Evolutionary conservation across 2,888 invertebrate genomes (phyloP).

Genomic region (Troides aeacus): DNA sequence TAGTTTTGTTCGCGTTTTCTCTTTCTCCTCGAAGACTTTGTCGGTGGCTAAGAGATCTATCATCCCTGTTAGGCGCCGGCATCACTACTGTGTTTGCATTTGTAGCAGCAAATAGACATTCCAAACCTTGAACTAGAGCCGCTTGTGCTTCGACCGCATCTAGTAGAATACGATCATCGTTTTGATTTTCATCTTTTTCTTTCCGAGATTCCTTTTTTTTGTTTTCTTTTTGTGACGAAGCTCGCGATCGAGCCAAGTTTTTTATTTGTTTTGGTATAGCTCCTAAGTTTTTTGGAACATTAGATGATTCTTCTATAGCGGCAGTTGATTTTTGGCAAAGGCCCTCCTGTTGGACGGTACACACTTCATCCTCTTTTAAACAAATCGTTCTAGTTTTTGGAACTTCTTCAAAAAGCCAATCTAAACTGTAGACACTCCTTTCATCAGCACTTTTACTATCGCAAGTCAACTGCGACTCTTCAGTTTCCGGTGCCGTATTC

Average conservation of each 20-base stretch:
- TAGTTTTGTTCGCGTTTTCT: slow-evolving; percentile 66
- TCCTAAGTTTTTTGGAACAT: slow-evolving; percentile 83
- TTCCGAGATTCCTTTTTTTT: slow-evolving; percentile 74
- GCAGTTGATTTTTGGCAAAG: slow-evolving; percentile 57
- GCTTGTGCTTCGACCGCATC: slow-evolving; percentile 78
- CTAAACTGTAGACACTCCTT: slow-evolving; percentile 70
- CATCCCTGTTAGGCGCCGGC: slow-evolving; percentile 68
- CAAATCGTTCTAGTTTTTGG: slow-evolving; percentile 42
- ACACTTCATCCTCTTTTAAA: slow-evolving; percentile 49
- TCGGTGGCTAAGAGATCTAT: slow-evolving; percentile 60
- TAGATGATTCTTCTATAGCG: slow-evolving; percentile 70
- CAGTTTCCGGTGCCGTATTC: slow-evolving; percentile 52
- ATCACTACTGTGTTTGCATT: slow-evolving; percentile 75
- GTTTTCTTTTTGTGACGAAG: slow-evolving; percentile 81
- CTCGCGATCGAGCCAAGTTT: slow-evolving; percentile 76
- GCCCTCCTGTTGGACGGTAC: slow-evolving; percentile 51
- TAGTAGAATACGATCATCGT: slow-evolving; percentile 65
- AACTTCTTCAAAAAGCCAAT: slow-evolving; percentile 73
- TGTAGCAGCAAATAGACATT: slow-evolving; percentile 73
- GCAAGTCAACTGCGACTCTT: slow-evolving; percentile 59
- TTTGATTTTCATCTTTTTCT: slow-evolving; percentile 69
- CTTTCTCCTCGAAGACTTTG: slow-evolving; percentile 71
- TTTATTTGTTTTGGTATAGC: slow-evolving; percentile 85
- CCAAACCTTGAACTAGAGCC: slow-evolving; percentile 79
- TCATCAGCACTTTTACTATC: slow-evolving; percentile 70